These are phyloP conservation scores for Myzus persicae DNA, from an alignment of 1,140 invertebrate species.

Conservation along the genomic window DNA sequence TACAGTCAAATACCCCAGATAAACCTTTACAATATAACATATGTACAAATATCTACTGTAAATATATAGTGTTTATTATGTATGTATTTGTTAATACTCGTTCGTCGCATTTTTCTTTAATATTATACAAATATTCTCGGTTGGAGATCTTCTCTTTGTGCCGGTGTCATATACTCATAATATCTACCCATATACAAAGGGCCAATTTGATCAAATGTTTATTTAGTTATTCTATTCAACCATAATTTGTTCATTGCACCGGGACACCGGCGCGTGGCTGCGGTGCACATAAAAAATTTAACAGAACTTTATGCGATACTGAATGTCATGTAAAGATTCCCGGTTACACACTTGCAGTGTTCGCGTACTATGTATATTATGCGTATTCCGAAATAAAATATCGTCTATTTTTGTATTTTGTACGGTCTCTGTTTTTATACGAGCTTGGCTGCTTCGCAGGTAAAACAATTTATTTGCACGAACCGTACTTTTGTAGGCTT, in stretches of 20 bases:
- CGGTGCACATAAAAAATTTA: not conserved
- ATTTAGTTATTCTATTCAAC: constrained; percentile 22
- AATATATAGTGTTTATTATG: no score
- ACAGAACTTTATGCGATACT: not conserved
- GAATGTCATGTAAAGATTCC: not conserved
- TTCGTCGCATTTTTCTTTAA: not conserved
- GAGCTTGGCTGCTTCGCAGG: no score
- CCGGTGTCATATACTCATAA: not conserved
- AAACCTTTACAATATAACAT: not conserved
- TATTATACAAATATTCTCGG: not conserved
- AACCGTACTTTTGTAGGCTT: not conserved
- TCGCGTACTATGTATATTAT: no score
- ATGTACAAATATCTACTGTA: no score
- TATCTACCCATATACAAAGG: not conserved
- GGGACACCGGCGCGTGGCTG: not conserved
- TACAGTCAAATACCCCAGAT: not conserved
- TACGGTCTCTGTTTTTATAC: not conserved
- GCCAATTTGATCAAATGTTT: not conserved
- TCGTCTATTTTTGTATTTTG: not conserved
- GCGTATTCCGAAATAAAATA: not conserved
- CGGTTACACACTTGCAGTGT: not conserved
- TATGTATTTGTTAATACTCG: not conserved
- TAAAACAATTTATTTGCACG: not conserved
- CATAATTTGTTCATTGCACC: not conserved
- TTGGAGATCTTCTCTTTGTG: not conserved